A percentile compares a stretch with the other conserved stretches of the same genome.
These are phyloP conservation scores for Trogon melanurus DNA, from an alignment of 2,113 vertebrate genomes.

Conservation along the genomic window DNA sequence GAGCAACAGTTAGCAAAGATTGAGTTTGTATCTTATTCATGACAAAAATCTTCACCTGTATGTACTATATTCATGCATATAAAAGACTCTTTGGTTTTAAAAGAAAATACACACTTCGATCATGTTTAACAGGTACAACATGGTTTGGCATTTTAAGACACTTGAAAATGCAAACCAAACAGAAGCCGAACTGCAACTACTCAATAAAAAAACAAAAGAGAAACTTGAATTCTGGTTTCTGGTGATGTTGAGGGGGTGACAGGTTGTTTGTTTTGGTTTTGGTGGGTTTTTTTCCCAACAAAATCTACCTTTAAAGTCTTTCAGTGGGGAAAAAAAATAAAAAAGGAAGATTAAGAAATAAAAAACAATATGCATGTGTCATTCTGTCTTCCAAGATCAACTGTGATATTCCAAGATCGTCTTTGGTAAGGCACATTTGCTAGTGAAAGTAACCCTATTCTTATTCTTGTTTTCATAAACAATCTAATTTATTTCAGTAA, in stretches of 20 bases:
- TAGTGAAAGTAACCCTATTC: background rate
- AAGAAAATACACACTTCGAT: background rate
- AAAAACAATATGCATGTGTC: accelerated
- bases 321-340: background rate
- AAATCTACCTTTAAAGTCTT: background rate
- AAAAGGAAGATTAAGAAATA: background rate
- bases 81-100: background rate
- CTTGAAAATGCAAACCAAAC: background rate
- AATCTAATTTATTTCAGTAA: background rate
- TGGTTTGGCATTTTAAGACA: background rate
- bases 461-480: background rate
- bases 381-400: background rate
- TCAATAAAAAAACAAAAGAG: background rate
- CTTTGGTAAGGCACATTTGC: accelerated
- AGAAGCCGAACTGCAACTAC: background rate
- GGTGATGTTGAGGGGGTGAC: background rate
- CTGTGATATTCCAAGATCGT: background rate
- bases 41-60: background rate
- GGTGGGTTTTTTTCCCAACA: accelerated
- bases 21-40: background rate
- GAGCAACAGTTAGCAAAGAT: background rate
- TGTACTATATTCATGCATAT: background rate
- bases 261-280: background rate
- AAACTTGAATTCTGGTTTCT: accelerated
- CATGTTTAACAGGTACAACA: background rate